Conservation (phyloP, 2,888 invertebrate genomes). For the Paralinhomoeus sp. region DNA sequence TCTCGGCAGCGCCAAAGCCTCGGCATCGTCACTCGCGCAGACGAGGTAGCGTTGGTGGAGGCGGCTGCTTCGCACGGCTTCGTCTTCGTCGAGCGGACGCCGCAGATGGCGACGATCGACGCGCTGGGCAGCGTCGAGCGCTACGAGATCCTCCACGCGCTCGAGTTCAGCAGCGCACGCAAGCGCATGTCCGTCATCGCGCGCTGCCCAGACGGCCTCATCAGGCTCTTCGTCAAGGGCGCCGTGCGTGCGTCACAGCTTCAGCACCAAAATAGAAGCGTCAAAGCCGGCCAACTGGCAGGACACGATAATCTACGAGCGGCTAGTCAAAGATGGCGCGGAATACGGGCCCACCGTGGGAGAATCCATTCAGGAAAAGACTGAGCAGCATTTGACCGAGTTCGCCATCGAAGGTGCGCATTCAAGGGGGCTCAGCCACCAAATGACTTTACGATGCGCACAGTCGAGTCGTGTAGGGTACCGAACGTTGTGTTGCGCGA, state of each 20-base stretch:
- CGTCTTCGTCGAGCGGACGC: conserved; percentile 67
- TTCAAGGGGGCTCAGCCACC: too few relatives aligned
- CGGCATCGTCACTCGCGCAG: too few relatives aligned
- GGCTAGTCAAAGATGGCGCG: too few relatives aligned
- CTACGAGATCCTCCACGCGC: conserved; percentile 59
- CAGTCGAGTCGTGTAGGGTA: conserved; percentile 33
- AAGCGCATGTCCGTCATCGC: conserved; percentile 90
- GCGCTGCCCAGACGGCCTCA: conserved; percentile 47
- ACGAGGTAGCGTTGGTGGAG: conserved; percentile 74
- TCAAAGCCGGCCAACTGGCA: conserved; percentile 8
- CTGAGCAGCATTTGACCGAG: conserved; percentile 47
- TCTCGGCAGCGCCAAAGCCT: conserved; percentile 5
- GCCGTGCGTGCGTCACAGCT: conserved; percentile 34
- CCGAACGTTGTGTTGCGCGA: conserved; percentile 71
- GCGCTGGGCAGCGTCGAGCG: conserved; percentile 40
- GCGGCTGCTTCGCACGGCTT: conserved; percentile 66
- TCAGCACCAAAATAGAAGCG: not conserved
- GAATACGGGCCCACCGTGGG: too few relatives aligned
- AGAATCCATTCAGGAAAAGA: too few relatives aligned
- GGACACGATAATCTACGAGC: conserved; percentile 46
- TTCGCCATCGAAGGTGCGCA: too few relatives aligned
- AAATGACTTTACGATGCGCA: too few relatives aligned
- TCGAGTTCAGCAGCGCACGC: conserved; percentile 61
- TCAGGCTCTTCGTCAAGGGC: conserved; percentile 41
- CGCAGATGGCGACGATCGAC: conserved; percentile 51